A percentile compares a stretch with the other conserved stretches of the same genome.
phyloP scores from a whole-genome alignment of 2,888 invertebrate genomes.

The Nebria salina region DNA sequence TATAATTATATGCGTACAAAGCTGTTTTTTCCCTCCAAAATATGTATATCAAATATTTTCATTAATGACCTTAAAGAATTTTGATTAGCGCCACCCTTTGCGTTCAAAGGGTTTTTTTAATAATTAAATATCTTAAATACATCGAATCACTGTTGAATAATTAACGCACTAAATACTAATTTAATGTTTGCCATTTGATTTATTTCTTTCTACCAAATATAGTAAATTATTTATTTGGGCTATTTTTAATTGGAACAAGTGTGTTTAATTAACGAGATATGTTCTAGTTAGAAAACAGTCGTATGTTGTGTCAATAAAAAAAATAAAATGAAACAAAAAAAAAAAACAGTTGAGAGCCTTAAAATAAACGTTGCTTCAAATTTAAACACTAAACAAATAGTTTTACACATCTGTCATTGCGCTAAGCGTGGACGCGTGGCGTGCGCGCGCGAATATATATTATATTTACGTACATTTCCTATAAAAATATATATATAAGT shows the following conservation, averaged over 20 bases:
- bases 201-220: no score
- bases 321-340: not conserved
- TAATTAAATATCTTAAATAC: not conserved
- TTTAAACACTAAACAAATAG: conserved; percentile 41
- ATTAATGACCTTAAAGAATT: not conserved
- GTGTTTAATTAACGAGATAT: no score
- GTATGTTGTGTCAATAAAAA: no score
- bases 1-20: no score
- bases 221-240: no score
- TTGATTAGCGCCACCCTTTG: not conserved
- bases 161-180: not conserved
- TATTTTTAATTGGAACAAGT: no score
- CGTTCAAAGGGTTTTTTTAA: not conserved
- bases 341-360: conserved; percentile 24
- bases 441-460: no score
- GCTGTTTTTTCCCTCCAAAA: not conserved
- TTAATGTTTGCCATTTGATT: no score
- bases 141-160: not conserved
- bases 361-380: conserved; percentile 41
- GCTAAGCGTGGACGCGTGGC: not conserved
- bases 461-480: no score
- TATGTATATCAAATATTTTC: not conserved
- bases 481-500: no score
- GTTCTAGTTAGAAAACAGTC: no score
- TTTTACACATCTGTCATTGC: conserved; percentile 38